Base-by-base conservation (phyloP, 2,113 vertebrate species). In the Chascanopsetta lugubris region DNA sequence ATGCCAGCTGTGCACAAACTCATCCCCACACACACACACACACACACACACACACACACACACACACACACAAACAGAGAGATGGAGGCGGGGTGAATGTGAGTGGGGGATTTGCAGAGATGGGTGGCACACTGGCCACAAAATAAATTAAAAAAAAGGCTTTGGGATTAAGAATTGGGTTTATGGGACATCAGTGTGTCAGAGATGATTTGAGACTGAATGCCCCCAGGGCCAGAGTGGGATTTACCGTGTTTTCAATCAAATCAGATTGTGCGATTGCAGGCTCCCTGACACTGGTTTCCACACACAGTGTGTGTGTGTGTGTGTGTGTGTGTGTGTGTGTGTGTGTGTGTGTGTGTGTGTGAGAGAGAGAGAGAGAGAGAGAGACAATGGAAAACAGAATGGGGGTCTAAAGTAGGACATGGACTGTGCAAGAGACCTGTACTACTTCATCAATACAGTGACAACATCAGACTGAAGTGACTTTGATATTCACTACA, bases 81-180 rank as follows among this genome's bases (percentile, higher is more conserved):
- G 20, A 5, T 57, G 74, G 82, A 72, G 75, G 77, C 3, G 13
- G 79, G 77, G 42, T 60, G 45, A 51, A 27, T 45, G 36, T 65
- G 53, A 76, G 72, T 69, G 55, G 69, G 57, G 85, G 89, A 89
- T 90, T 90, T 89, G 72, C 67, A 38, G 75, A 27, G 45, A 78
- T 60, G 65, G 32, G 56, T 81, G 80, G 73, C 79, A 77, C 73
- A 84, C 76, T 89, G 79, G 76, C 77, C 72, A 86, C 65, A 77
- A 72, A 80, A 82, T 85, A 77, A 60, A n/a, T n/a, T n/a, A n/a
- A n/a, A n/a, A 87, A 84, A 77, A 89, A 64, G 71, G 87, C 85
- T 91, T 91, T 89, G 50, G 83, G 90, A 90, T 92, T 92, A 92
- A 87, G 77, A 92, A 91, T 74, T 88, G 83, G 92, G 89, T 90